These are phyloP conservation scores for Bombycilla garrulus DNA, from an alignment of 2,113 vertebrate genomes.

Conservation along the genomic window DNA sequence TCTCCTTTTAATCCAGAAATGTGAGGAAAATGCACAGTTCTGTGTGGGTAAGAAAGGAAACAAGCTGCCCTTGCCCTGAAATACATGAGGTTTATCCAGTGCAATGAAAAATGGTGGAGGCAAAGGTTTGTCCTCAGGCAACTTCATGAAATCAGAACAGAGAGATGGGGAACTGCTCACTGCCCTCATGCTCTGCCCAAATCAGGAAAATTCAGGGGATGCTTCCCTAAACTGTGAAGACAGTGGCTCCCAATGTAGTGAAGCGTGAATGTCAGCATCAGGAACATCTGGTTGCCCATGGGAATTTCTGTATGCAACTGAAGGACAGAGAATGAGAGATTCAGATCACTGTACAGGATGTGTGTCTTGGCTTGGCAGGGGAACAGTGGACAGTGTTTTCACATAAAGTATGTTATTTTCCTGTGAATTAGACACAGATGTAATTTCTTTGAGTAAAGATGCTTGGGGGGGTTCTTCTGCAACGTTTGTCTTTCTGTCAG, in stretches of 20 bases:
- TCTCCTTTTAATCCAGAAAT: slow-evolving; percentile 18
- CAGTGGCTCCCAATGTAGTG: not conserved
- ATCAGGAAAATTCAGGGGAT: not conserved
- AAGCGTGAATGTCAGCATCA: not conserved
- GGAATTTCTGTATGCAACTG: not conserved
- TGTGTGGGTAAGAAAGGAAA: not conserved
- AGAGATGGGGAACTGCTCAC: not conserved
- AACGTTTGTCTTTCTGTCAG: not conserved
- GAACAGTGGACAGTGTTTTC: not conserved
- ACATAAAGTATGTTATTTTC: not conserved
- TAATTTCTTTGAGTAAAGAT: slow-evolving; percentile 31
- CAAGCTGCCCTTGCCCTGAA: not conserved
- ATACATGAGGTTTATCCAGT: not conserved
- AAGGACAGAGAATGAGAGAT: not conserved
- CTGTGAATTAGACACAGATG: slow-evolving; percentile 7
- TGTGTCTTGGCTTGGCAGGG: not conserved
- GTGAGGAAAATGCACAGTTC: not conserved
- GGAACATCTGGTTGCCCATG: not conserved
- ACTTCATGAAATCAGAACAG: not conserved
- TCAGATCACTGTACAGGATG: not conserved
- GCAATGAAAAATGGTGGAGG: not conserved
- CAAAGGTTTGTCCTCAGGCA: not conserved
- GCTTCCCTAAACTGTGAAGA: not conserved
- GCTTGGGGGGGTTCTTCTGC: not conserved
- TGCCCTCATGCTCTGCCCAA: not conserved